Conservation (phyloP, 2,113 vertebrate species). For the Leiothrix lutea region DNA sequence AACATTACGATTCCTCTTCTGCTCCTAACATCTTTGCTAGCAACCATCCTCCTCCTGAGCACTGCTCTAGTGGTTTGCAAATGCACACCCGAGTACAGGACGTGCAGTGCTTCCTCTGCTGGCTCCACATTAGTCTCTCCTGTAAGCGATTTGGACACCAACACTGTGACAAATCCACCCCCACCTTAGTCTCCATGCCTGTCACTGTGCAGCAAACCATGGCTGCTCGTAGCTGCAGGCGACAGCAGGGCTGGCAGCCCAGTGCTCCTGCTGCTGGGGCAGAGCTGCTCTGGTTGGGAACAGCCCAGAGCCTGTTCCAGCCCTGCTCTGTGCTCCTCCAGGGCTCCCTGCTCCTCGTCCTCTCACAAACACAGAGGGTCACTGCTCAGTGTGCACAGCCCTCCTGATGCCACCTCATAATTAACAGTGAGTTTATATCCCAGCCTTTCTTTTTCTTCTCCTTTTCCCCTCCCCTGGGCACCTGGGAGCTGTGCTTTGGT, state of each 20-base stretch:
- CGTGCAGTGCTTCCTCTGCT: background rate
- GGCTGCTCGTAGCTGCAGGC: background rate
- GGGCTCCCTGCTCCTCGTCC: background rate
- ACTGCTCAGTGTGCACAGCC: background rate
- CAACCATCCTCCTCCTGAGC: background rate
- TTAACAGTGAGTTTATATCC: background rate
- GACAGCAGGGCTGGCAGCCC: background rate
- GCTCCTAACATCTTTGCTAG: slow-evolving; percentile 56
- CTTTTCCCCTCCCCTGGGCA: background rate
- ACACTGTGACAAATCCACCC: slow-evolving; percentile 25
- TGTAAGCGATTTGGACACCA: background rate
- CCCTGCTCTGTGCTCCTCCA: background rate
- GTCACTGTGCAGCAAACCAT: slow-evolving; percentile 18
- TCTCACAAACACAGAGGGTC: background rate
- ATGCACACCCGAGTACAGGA: background rate
- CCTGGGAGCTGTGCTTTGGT: background rate
- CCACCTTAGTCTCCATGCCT: slow-evolving; percentile 43
- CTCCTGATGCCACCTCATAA: background rate
- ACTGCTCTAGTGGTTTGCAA: background rate
- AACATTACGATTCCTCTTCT: background rate
- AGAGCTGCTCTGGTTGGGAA: background rate
- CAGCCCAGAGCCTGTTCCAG: background rate
- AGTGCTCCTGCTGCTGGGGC: background rate
- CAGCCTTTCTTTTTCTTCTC: background rate
- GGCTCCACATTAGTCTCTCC: background rate